Evolutionary conservation across 2,113 vertebrate genomes (phyloP).

Genomic region (Capra hircus): DNA sequence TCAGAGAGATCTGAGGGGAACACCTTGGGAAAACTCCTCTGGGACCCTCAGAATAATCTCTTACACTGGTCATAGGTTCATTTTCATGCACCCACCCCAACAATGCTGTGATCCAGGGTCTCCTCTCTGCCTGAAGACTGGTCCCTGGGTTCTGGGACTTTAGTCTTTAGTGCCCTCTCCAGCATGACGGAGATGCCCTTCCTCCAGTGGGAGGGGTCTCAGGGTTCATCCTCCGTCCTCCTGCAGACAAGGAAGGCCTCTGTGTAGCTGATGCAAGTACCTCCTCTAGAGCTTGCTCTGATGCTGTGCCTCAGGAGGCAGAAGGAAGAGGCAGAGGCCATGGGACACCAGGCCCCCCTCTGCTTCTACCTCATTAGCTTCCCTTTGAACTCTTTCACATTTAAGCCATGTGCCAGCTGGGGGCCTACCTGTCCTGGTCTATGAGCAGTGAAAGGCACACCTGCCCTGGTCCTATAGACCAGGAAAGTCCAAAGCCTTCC

Average conservation of each 20-base stretch:
- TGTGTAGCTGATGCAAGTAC: too few species aligned
- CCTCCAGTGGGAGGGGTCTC: background rate
- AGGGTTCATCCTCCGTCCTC: background rate
- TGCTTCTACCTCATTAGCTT: background rate
- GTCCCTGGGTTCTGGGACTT: background rate
- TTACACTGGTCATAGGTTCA: background rate
- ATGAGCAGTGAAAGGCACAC: background rate
- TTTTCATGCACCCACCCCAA: background rate
- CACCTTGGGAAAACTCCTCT: background rate
- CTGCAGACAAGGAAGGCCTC: background rate
- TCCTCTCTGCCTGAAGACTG: background rate
- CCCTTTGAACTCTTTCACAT: background rate
- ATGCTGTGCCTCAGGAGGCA: background rate
- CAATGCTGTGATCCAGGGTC: background rate
- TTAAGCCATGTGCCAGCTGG: background rate
- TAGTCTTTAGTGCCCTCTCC: background rate
- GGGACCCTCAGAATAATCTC: background rate
- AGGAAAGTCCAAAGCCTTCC: background rate
- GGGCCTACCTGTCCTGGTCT: background rate
- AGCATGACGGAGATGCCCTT: background rate
- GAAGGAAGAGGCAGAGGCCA: background rate
- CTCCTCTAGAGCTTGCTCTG: background rate
- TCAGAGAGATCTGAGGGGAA: background rate
- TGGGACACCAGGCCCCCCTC: background rate
- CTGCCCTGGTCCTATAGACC: background rate